Percentiles rank a stretch among this genome's conserved stretches.
phyloP scores from a whole-genome alignment of 2,113 vertebrate genomes.

The Pygoscelis antarcticus region DNA sequence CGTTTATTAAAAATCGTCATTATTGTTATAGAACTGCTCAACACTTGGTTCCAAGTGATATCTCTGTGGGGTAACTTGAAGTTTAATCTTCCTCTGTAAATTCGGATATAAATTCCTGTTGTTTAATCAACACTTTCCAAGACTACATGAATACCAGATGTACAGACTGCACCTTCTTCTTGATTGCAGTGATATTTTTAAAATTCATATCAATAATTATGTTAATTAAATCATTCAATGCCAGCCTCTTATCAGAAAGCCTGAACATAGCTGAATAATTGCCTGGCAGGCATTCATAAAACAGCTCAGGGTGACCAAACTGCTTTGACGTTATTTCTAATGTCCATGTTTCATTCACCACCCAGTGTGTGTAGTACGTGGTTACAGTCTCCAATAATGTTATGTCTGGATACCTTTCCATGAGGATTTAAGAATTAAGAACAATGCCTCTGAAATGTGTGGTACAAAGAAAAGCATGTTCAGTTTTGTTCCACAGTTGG shows the following conservation, averaged over 20 bases:
- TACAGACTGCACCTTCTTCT: slow-evolving; percentile 61
- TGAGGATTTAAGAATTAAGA: not conserved
- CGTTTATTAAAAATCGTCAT: not conserved
- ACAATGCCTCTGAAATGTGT: not conserved
- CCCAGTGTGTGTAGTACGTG: not conserved
- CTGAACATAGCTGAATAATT: slow-evolving; percentile 53
- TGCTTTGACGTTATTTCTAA: not conserved
- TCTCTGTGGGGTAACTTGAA: not conserved
- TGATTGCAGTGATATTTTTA: slow-evolving; percentile 76
- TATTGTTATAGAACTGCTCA: not conserved
- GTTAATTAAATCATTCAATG: slow-evolving; percentile 72
- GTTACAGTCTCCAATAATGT: not conserved
- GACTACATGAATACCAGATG: slow-evolving; percentile 63
- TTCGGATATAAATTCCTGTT: slow-evolving; percentile 38
- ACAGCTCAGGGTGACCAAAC: not conserved
- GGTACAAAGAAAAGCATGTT: not conserved
- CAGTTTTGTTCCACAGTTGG: not conserved
- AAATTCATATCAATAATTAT: slow-evolving; percentile 74
- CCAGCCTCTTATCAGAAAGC: slow-evolving; percentile 45
- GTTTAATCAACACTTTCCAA: slow-evolving; percentile 68
- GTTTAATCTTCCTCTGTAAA: not conserved
- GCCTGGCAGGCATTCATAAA: slow-evolving; percentile 5
- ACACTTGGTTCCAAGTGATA: not conserved
- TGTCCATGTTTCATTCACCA: not conserved
- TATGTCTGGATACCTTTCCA: not conserved